Base-by-base conservation (phyloP, 1,140 invertebrate genomes). In the Samia ricini region DNA sequence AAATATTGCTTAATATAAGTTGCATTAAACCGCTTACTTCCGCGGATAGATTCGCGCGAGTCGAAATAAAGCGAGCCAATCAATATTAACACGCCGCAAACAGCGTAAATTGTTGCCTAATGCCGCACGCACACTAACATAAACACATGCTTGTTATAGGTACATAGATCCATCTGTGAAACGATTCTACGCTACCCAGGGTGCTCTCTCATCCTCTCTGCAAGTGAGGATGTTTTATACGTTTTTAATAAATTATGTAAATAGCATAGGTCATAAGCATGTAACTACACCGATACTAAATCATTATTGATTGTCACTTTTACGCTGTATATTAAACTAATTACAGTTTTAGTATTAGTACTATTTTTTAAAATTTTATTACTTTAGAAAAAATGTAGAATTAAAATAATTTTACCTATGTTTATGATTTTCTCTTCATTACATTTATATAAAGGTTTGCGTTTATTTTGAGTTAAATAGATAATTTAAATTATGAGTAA, bases 31-130 rank as follows among this genome's bases (percentile, higher is more conserved):
- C 54, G 50, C 61, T 50, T 72, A 75, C 67, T 85, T 85, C 76
- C 75, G 77, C 73, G 76, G 78, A 86, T 86, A 85, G 81, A 83
- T 85, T 82, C 77, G 81, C 79, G 76, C 79, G 75, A 84, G 85
- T 83, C 79, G 81, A 88, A 89, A 89, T 89, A 89, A 87, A 88
- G 84, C 87, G 80, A 85, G 83, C 87, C 84, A 88, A 89, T 89
- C 87, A 89, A 89, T 89, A 89, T 89, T 89, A 89, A 89, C 87
- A 89, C 87, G 84, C 87, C 85, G 83, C 87, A 89, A 89, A 89
- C 85, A 88, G 84, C 87, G 87, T 88, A 89, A 89, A 89, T 89
- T 88, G 87, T 89, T 88, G 85, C 87, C 87, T 89, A 89, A 89
- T 88, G 85, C 85, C 79, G 69, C 74, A 74, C 77, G 72, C 85